Conservation (phyloP, 2,113 vertebrate genomes). For the Gobiocypris rarus region DNA sequence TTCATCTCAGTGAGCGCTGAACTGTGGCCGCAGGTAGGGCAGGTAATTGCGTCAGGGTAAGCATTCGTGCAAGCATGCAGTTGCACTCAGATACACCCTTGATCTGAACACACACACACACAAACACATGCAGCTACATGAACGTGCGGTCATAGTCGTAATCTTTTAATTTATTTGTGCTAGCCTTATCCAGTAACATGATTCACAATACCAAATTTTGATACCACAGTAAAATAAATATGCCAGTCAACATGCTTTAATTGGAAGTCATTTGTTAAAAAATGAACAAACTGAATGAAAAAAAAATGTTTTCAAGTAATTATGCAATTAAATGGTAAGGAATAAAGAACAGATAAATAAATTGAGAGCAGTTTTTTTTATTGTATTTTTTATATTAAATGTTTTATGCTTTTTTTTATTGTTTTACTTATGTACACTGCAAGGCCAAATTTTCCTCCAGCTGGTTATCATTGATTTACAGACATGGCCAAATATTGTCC, state of each 20-base stretch:
- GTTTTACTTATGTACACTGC: background rate
- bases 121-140: slow-evolving; percentile 8
- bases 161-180: background rate
- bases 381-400: too few species aligned
- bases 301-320: too few species aligned
- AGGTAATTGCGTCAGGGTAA: slow-evolving; percentile 79
- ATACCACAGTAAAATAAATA: background rate
- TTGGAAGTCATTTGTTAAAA: too few species aligned
- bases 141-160: background rate
- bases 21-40: slow-evolving; percentile 79
- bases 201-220: background rate
- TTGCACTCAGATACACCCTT: slow-evolving; percentile 44
- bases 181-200: background rate
- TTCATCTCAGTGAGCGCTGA: slow-evolving; percentile 66
- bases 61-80: slow-evolving; percentile 71
- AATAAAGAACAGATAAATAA: too few species aligned
- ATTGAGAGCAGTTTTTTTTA: too few species aligned
- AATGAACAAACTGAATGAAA: too few species aligned
- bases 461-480: background rate
- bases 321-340: too few species aligned
- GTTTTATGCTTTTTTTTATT: too few species aligned
- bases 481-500: background rate
- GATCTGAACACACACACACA: slow-evolving; percentile 37
- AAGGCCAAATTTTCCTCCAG: background rate
- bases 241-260: background rate